Conservation (phyloP, 2,113 vertebrate genomes). For the cattle (Bos taurus) region ARS-UCD2.0 NC_037349.1:2959501-2960000, state of each 20-base stretch:
- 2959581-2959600: not conserved
- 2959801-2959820: not conserved
- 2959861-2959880: not conserved
- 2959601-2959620: not conserved
- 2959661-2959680: not conserved
- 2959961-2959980: not conserved
- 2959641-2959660: not conserved
- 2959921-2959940: not conserved
- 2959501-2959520: not conserved
- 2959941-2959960: not conserved
- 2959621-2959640: not conserved
- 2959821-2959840: not conserved
- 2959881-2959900: not conserved
- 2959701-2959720: not conserved
- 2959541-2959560: not conserved
- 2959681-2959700: not conserved
- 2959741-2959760: not conserved
- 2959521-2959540: not conserved
- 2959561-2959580: not conserved
- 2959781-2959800: not conserved
- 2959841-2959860: not conserved
- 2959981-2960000: slow-evolving; percentile 7
- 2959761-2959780: not conserved
- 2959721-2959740: not conserved
- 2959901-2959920: not conserved